phyloP scores from a whole-genome alignment of 2,113 vertebrate species.

The Urocitellus parryii region DNA sequence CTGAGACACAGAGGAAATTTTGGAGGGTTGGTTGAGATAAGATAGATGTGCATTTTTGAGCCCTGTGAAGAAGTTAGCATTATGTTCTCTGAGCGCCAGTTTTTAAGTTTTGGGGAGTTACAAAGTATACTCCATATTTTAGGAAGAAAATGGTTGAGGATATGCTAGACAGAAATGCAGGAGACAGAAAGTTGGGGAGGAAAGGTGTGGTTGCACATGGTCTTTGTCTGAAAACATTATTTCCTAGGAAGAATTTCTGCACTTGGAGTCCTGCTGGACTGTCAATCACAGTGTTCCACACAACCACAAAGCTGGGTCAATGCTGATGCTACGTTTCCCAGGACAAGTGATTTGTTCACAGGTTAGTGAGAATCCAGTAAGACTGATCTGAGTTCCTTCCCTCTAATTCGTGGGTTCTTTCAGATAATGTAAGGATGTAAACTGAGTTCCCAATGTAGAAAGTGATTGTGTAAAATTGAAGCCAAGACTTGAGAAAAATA shows the following conservation, averaged over 20 bases:
- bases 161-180: neutral
- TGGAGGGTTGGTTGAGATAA: neutral
- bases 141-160: neutral
- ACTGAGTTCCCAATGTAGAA: neutral
- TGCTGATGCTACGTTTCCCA: neutral
- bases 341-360: neutral
- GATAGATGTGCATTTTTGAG: neutral
- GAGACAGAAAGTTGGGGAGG: neutral
- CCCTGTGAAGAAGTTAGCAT: neutral
- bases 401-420: neutral
- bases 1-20: neutral
- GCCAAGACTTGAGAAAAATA: neutral
- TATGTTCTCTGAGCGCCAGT: neutral
- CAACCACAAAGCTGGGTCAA: neutral
- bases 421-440: neutral
- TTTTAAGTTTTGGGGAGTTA: conserved; percentile 7
- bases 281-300: neutral
- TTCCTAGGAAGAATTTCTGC: conserved; percentile 2
- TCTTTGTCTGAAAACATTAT: conserved; percentile 38
- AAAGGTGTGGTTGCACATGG: neutral
- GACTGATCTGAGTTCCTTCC: neutral
- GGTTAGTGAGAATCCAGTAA: neutral
- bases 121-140: neutral
- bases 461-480: neutral
- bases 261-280: neutral